A percentile compares a stretch with the other conserved stretches of the same genome.
Evolutionary conservation across 1,140 invertebrate genomes (phyloP).

Genomic region (Drosophila bipectinata): DNA sequence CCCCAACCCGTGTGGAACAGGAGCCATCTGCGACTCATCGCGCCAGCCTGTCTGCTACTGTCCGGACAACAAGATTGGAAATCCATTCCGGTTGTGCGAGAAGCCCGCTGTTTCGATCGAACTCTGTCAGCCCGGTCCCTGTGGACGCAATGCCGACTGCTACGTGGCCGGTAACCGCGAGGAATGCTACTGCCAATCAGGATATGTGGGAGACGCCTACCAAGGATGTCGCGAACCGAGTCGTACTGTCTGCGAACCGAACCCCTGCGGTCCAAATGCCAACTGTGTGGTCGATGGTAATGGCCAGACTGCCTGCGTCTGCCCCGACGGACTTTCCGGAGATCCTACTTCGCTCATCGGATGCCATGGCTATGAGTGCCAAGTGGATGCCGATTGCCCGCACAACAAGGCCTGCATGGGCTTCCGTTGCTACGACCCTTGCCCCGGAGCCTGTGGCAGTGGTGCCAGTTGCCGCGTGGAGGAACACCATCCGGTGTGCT

Average conservation of each 20-base stretch:
- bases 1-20: constrained; percentile 91
- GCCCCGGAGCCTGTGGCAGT: constrained; percentile 91
- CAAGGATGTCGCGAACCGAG: constrained; percentile 88
- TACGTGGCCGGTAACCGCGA: constrained; percentile 90
- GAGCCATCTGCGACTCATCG: constrained; percentile 91
- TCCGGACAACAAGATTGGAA: constrained; percentile 89
- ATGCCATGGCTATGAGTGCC: constrained; percentile 90
- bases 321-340: constrained; percentile 90
- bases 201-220: constrained; percentile 91
- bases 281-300: constrained; percentile 88
- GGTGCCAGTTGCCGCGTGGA: constrained; percentile 89
- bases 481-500: constrained; percentile 91
- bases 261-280: constrained; percentile 91
- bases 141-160: constrained; percentile 91
- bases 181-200: constrained; percentile 91
- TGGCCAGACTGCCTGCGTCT: constrained; percentile 90
- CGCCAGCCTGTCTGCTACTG: constrained; percentile 92
- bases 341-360: constrained; percentile 89
- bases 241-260: constrained; percentile 88
- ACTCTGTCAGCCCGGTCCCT: constrained; percentile 90
- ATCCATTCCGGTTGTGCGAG: constrained; percentile 90
- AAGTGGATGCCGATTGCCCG: constrained; percentile 90
- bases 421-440: constrained; percentile 91
- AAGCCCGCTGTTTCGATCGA: constrained; percentile 86
- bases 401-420: constrained; percentile 90